Conservation (phyloP, 2,888 invertebrate genomes). For the Sarcophaga rosellei region DNA sequence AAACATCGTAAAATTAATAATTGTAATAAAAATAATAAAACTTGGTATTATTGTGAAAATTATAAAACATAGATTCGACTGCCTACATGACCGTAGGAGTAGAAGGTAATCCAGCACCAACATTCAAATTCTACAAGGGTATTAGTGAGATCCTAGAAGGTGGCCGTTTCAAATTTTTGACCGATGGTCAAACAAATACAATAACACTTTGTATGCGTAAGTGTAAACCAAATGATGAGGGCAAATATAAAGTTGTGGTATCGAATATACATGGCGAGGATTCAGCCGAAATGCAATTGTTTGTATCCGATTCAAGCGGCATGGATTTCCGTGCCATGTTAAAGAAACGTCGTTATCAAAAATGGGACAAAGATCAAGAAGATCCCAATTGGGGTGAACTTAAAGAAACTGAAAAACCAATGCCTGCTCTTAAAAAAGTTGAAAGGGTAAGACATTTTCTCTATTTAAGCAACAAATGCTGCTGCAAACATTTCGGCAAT, state of each 20-base stretch:
- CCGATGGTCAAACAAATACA: conserved; percentile 95
- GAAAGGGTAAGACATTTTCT: conserved; percentile 88
- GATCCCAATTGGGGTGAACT: conserved; percentile 97
- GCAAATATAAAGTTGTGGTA: conserved; percentile 95
- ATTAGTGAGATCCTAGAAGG: conserved; percentile 96
- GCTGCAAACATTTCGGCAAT: conserved; percentile 3
- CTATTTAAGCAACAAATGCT: conserved; percentile 21
- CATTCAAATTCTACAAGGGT: conserved; percentile 97
- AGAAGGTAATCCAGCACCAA: conserved; percentile 96
- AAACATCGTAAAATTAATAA: background rate
- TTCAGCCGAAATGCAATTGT: conserved; percentile 96
- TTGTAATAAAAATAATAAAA: conserved; percentile 45
- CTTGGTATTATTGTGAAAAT: conserved; percentile 54
- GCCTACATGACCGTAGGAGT: conserved; percentile 96
- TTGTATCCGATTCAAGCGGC: conserved; percentile 98
- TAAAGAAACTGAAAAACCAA: conserved; percentile 94
- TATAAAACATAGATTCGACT: conserved; percentile 87
- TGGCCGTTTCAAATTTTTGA: conserved; percentile 96
- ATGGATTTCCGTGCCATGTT: conserved; percentile 99
- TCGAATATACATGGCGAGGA: conserved; percentile 98
- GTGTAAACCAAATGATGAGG: conserved; percentile 98
- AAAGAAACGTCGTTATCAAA: conserved; percentile 96
- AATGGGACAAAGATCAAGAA: conserved; percentile 95
- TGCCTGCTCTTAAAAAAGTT: conserved; percentile 94
- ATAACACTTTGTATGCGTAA: conserved; percentile 97